Conservation (phyloP, 2,888 invertebrate genomes). For the Dysmachus trigonus region DNA sequence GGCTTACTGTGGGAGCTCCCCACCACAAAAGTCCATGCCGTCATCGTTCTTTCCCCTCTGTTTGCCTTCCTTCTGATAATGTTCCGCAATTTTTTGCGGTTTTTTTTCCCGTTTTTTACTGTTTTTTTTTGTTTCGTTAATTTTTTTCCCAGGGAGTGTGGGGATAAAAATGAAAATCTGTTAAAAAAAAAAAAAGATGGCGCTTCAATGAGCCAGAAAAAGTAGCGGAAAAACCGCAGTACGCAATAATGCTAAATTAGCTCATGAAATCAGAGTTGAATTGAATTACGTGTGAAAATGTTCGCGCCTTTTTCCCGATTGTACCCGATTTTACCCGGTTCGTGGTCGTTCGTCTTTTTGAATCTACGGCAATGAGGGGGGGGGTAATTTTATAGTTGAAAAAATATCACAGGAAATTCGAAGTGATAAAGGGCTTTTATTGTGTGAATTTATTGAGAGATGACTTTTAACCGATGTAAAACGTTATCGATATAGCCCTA, state of each 20-base stretch:
- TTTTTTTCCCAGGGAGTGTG: not conserved
- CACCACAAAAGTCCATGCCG: not conserved
- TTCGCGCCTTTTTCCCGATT: not conserved
- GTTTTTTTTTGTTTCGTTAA: not conserved
- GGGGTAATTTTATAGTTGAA: not conserved
- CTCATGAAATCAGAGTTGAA: constrained; percentile 14
- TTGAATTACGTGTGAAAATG: constrained; percentile 20
- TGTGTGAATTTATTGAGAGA: not conserved
- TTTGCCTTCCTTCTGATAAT: not conserved
- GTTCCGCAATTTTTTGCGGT: not conserved
- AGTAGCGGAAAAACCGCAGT: not conserved
- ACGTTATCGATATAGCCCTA: not conserved
- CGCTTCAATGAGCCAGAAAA: not conserved
- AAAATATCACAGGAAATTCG: not conserved
- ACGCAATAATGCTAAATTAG: not conserved
- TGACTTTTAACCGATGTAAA: not conserved
- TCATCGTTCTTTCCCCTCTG: not conserved
- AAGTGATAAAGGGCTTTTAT: not conserved
- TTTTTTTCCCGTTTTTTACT: not conserved
- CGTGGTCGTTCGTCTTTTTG: not conserved
- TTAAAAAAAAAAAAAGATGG: not conserved
- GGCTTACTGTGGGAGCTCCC: not conserved
- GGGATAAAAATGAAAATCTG: not conserved
- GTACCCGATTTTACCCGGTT: not conserved
- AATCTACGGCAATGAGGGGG: not conserved